Base-by-base conservation (phyloP, 1,140 invertebrate genomes). In the Anastrepha obliqua region DNA sequence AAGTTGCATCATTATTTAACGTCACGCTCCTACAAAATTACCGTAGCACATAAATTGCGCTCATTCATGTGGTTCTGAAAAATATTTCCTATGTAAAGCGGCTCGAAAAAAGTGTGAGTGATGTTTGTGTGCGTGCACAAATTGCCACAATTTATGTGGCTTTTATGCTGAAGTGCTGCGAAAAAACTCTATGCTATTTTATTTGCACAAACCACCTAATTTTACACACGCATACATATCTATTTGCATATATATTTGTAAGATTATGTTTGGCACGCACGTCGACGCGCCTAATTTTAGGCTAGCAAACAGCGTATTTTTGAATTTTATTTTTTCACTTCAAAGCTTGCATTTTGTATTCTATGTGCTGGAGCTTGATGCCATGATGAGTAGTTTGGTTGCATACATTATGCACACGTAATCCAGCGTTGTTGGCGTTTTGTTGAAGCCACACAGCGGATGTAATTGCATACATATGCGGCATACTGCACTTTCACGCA, bases 91-190 rank as follows among this genome's bases (percentile, higher is more conserved):
- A 55, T 11, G 15, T n/a, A 17, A 47, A 47, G 42, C 15, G 17
- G 6, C 13, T 47, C 3, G 6, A 44, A 51, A 74, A 44, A 74
- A n/a, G 17, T 29, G 2, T 81, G 29, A 29, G 29, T 51, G n/a
- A 2, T 20, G n/a, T 0, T 11, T 20, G 47, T 81, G 44, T 81
- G 47, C 74, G 47, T 58, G 74, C 47, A 20, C 44, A 81, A 81
- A 81, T 81, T 81, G 44, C 47, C 42, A 81, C 74, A 81, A 81
- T 81, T 58, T 81, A 81, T 81, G 74, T 55, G 74, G 74, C 74
- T 81, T 81, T 81, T 13, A 81, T 81, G 74, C 55, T 81, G 74
- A 81, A 58, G 17, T 17, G 47, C 74, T 81, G 47, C 74, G n/a
- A n/a, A 81, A 81, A 29, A 58, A 81, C 20, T 81, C 74, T 58